Percentiles rank a stretch among this genome's conserved stretches.
These are phyloP conservation scores for Subanguina moxae DNA, from an alignment of 1,140 invertebrate species.

Conservation along the genomic window DNA sequence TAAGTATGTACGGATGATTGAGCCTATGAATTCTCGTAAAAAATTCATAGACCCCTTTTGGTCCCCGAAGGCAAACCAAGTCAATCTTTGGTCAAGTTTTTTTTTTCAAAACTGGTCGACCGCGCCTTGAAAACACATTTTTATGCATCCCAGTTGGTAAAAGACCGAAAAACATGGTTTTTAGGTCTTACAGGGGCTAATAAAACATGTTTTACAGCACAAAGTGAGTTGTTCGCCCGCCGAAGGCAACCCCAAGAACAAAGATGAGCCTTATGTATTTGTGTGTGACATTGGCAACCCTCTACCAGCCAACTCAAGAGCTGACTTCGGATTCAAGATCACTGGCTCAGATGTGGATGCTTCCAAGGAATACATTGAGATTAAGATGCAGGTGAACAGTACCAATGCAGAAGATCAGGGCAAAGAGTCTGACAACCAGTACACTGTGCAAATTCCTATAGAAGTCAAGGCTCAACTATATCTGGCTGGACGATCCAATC, in stretches of 20 bases:
- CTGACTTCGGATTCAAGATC: conserved; percentile 47
- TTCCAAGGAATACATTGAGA: conserved; percentile 29
- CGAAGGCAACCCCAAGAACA: conserved; percentile 36
- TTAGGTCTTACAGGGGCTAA: neutral
- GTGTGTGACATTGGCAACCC: conserved; percentile 56
- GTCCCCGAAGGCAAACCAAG: no score
- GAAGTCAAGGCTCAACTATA: conserved; percentile 55
- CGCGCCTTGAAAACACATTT: no score
- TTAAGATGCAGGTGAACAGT: conserved; percentile 43
- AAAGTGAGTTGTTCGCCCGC: conserved; percentile 49
- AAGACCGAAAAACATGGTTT: neutral
- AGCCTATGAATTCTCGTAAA: no score
- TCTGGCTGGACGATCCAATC: conserved; percentile 48
- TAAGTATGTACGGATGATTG: no score
- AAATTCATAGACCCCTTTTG: no score
- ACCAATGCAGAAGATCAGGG: conserved; percentile 51
- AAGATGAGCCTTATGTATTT: conserved; percentile 41
- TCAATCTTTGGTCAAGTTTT: no score
- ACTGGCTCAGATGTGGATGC: conserved; percentile 49
- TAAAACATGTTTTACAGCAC: conserved; percentile 30
- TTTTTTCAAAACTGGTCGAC: no score
- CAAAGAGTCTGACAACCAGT: conserved; percentile 44
- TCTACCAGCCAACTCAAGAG: conserved; percentile 51
- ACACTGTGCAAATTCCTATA: conserved; percentile 49
- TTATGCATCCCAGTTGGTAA: no score